Evolutionary conservation across 1,140 invertebrate species (phyloP), one percentile per base, ranked within the genome.

Genomic region (Nautilus pompilius): DNA sequence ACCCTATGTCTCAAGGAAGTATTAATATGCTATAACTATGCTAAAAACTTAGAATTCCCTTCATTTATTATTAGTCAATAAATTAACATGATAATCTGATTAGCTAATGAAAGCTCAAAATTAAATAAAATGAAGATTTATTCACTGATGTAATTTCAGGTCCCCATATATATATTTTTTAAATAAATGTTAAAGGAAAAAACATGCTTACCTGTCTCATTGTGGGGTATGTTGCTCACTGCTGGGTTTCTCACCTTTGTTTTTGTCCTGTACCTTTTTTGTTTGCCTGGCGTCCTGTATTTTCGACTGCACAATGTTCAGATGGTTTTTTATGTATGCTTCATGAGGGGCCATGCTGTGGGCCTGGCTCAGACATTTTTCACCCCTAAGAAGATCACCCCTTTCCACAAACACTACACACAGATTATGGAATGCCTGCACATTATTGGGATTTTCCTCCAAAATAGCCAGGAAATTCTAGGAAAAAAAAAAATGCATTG

Each of bases 391-490:
- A 13, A 98, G 84, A 68, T 92, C 88, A 0, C 93, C 94, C 17
- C 91, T 87, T 79, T 98, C 95, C 15, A 98, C 94, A 72, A 92
- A 91, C 0, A 98, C 94, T 0, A 98, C 95, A 83, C 96, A 98
- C 4, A 98, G 84, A 81, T 98, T 98, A 82, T 98, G 96, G 32
- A 95, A 83, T 3, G 93, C 96, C 84, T 98, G 95, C 56, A 96
- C 91, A 79, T 98, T 96, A 58, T 89, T 88, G 0, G 95, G 91
- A 66, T 98, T 94, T 45, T 93, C 78, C 69, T 90, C 87, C 1
- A 98, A 79, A 69, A 98, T 96, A 64, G 89, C 87, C 51, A 89
- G 87, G 82, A 97, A 98, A 79, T 94, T 96, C 89, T 95, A 86
- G 85, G 8, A 54, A 36, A 58, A 58, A 70, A 46, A 64, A 36